phyloP scores from a whole-genome alignment of 2,797 vertebrate species.

The Triplophysa bombifrons region DNA sequence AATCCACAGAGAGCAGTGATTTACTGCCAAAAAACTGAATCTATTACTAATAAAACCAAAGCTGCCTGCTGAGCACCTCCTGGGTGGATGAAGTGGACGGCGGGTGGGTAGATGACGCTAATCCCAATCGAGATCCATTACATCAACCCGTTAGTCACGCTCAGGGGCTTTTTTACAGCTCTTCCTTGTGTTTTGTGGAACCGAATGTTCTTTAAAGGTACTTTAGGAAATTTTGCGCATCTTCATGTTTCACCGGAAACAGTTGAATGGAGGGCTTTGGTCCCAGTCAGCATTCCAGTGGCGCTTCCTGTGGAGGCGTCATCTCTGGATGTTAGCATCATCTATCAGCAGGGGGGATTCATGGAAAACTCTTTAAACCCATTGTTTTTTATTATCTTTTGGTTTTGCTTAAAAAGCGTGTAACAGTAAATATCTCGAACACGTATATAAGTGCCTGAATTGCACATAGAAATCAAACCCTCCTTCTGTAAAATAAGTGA shows the following conservation, averaged over 20 bases:
- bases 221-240: slow-evolving; percentile 8
- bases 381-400: neutral
- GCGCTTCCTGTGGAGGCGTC: slow-evolving; percentile 13
- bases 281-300: slow-evolving; percentile 4
- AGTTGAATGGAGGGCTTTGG: slow-evolving; percentile 8
- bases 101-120: slow-evolving; percentile 51
- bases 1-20: neutral
- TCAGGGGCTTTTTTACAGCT: neutral
- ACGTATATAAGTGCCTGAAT: neutral
- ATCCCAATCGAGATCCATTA: slow-evolving; percentile 49
- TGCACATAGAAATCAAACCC: neutral
- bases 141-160: slow-evolving; percentile 39
- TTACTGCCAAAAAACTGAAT: neutral
- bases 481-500: slow-evolving; percentile 48
- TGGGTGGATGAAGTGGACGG: slow-evolving; percentile 14
- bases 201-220: slow-evolving; percentile 12
- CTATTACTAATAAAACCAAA: neutral
- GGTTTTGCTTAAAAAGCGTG: neutral
- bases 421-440: neutral
- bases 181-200: neutral
- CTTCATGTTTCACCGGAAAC: neutral
- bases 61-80: slow-evolving; percentile 14
- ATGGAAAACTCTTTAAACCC: slow-evolving; percentile 17
- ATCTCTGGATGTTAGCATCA: neutral
- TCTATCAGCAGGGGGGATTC: neutral